A percentile compares a stretch with the other conserved stretches of the same genome.
phyloP scores from a whole-genome alignment of 1,140 invertebrate genomes.

The Geopemphigus sp. region DNA sequence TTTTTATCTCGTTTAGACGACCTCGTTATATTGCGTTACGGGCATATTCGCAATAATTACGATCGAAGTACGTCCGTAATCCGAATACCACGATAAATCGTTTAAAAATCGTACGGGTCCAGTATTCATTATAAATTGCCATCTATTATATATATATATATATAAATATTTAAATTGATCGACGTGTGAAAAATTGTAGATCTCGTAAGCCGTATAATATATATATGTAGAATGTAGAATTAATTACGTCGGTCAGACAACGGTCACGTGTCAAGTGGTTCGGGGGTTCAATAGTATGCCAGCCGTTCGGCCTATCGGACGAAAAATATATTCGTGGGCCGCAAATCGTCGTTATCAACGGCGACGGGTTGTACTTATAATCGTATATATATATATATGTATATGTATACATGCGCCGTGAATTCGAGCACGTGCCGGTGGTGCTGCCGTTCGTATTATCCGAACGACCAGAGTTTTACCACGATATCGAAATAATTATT shows the following conservation, averaged over 20 bases:
- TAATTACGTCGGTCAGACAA: not conserved
- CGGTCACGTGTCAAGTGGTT: slow-evolving; percentile 20
- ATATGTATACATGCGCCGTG: slow-evolving; percentile 1
- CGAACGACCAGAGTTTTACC: not conserved
- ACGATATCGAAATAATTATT: not conserved
- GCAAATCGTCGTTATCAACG: slow-evolving; percentile 1
- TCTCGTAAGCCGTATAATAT: not conserved
- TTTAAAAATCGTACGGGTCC: too few relatives aligned
- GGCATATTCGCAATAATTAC: too few relatives aligned
- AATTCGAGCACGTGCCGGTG: slow-evolving; percentile 34
- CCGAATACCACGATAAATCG: too few relatives aligned
- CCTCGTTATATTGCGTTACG: too few relatives aligned
- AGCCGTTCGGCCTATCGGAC: not conserved
- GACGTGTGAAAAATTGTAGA: too few relatives aligned
- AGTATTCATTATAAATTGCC: too few relatives aligned
- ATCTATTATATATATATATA: too few relatives aligned
- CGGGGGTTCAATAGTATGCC: too few relatives aligned
- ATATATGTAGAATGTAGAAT: not conserved
- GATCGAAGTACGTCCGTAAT: too few relatives aligned
- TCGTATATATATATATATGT: too few relatives aligned
- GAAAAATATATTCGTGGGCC: slow-evolving; percentile 14
- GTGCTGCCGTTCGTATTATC: not conserved
- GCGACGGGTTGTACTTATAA: not conserved
- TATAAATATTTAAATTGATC: too few relatives aligned
- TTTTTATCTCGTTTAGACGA: too few relatives aligned